These are phyloP conservation scores for Papilio glaucus DNA, from an alignment of 1,140 invertebrate species.

Conservation along the genomic window DNA sequence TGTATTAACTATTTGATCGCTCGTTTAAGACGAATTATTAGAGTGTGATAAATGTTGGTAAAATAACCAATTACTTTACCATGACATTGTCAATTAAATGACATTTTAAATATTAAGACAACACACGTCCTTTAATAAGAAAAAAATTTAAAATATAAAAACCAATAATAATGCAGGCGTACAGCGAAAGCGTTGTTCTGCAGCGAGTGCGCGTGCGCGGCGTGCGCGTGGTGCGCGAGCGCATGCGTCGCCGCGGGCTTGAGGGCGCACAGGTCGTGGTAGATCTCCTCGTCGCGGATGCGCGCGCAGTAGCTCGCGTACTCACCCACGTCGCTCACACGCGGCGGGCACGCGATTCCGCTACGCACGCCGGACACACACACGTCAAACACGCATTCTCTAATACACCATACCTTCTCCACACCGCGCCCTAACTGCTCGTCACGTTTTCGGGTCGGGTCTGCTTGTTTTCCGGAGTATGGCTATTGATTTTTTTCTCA, in stretches of 20 bases:
- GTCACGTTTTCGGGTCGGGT: background rate
- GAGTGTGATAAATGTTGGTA: background rate
- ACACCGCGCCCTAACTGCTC: background rate
- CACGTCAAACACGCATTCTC: constrained; percentile 37
- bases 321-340: constrained; percentile 82
- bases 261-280: constrained; percentile 91
- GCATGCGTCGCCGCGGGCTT: constrained; percentile 50
- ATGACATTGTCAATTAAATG: background rate
- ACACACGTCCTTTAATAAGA: constrained; percentile 31
- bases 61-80: background rate
- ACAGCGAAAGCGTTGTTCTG: constrained; percentile 71
- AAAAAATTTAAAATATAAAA: constrained; percentile 56
- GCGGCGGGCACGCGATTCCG: constrained; percentile 53
- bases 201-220: constrained; percentile 37
- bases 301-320: constrained; percentile 87
- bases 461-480: too few relatives aligned
- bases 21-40: background rate
- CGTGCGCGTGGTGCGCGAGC: constrained; percentile 53
- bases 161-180: constrained; percentile 51
- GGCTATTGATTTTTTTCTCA: too few relatives aligned
- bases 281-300: constrained; percentile 90
- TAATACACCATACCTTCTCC: background rate
- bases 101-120: background rate
- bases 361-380: constrained; percentile 57
- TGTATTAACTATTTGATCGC: background rate